Evolutionary conservation across 1,140 invertebrate genomes (phyloP).

Genomic region (Drosophila ogumai): DNA sequence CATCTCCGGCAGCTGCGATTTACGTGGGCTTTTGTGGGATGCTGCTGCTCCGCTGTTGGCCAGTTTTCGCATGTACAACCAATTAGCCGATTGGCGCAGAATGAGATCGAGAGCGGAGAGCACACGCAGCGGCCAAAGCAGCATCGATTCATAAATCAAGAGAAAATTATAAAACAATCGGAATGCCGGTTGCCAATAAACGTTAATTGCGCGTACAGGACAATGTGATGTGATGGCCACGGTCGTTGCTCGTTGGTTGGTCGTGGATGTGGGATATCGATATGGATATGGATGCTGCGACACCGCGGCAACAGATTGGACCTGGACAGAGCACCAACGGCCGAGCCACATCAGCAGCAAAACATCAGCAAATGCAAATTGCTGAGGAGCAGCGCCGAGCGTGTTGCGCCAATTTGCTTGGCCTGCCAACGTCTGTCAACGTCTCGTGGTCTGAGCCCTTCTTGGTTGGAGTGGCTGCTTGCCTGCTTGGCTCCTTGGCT

Average conservation of each 20-base stretch:
- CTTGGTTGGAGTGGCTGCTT: slow-evolving; percentile 28
- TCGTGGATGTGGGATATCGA: slow-evolving; percentile 26
- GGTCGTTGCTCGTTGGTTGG: slow-evolving; percentile 1
- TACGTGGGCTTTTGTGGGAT: slow-evolving; percentile 30
- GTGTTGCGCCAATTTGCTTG: slow-evolving; percentile 77
- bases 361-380: slow-evolving; percentile 52
- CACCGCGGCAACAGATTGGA: slow-evolving; percentile 18
- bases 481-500: slow-evolving; percentile 22
- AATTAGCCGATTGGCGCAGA: slow-evolving; percentile 67
- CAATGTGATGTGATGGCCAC: slow-evolving; percentile 53
- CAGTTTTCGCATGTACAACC: slow-evolving; percentile 48
- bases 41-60: slow-evolving; percentile 3
- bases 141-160: slow-evolving; percentile 60
- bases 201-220: slow-evolving; percentile 58
- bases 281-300: slow-evolving; percentile 25
- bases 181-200: slow-evolving; percentile 44
- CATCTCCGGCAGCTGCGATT: slow-evolving; percentile 37
- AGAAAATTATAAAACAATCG: slow-evolving; percentile 74
- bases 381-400: slow-evolving; percentile 40
- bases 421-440: slow-evolving; percentile 75
- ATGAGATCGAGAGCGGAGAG: slow-evolving; percentile 24
- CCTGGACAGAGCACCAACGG: slow-evolving; percentile 3
- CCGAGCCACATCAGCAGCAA: slow-evolving; percentile 19
- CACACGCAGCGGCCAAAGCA: slow-evolving; percentile 34
- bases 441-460: slow-evolving; percentile 41